Percentiles rank a stretch among this genome's conserved stretches.
These are phyloP conservation scores for Magallana nippona DNA, from an alignment of 2,888 invertebrate genomes.

Conservation along the genomic window DNA sequence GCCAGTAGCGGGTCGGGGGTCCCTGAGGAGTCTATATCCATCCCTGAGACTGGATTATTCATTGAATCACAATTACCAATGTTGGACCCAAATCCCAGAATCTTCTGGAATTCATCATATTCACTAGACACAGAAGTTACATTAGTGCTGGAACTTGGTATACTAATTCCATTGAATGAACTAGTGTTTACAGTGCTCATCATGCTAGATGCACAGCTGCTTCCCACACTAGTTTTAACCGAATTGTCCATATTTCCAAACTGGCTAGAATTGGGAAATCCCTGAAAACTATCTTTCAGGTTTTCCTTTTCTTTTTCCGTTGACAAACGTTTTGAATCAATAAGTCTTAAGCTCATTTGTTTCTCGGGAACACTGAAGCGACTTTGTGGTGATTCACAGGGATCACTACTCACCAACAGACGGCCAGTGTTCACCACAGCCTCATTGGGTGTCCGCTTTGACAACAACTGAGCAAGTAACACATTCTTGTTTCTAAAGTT, in stretches of 20 bases:
- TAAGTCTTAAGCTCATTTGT: slow-evolving; percentile 62
- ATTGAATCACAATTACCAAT: slow-evolving; percentile 14
- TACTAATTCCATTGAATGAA: slow-evolving; percentile 1
- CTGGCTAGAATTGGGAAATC: slow-evolving; percentile 22
- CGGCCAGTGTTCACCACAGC: slow-evolving; percentile 70
- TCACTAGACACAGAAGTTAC: slow-evolving; percentile 49
- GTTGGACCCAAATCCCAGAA: slow-evolving; percentile 53
- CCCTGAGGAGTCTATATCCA: slow-evolving; percentile 64
- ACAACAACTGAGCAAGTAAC: slow-evolving; percentile 74
- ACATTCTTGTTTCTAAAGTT: slow-evolving; percentile 71
- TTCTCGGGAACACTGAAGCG: slow-evolving; percentile 71
- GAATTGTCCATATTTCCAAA: background rate
- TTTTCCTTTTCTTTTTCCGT: slow-evolving; percentile 42
- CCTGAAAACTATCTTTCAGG: slow-evolving; percentile 51
- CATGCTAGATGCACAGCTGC: background rate
- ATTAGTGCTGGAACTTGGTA: slow-evolving; percentile 10
- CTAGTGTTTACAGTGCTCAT: slow-evolving; percentile 39
- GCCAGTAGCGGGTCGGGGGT: slow-evolving; percentile 84
- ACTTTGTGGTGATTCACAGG: slow-evolving; percentile 82
- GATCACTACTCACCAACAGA: slow-evolving; percentile 61
- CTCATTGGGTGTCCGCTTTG: slow-evolving; percentile 68
- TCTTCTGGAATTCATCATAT: slow-evolving; percentile 61
- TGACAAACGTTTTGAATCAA: slow-evolving; percentile 42
- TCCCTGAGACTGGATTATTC: slow-evolving; percentile 46
- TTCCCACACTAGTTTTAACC: background rate